A percentile compares a stretch with the other conserved stretches of the same genome.
These are phyloP conservation scores for Stenopsyche tienmushanensis DNA, from an alignment of 1,140 invertebrate species.

Conservation along the genomic window DNA sequence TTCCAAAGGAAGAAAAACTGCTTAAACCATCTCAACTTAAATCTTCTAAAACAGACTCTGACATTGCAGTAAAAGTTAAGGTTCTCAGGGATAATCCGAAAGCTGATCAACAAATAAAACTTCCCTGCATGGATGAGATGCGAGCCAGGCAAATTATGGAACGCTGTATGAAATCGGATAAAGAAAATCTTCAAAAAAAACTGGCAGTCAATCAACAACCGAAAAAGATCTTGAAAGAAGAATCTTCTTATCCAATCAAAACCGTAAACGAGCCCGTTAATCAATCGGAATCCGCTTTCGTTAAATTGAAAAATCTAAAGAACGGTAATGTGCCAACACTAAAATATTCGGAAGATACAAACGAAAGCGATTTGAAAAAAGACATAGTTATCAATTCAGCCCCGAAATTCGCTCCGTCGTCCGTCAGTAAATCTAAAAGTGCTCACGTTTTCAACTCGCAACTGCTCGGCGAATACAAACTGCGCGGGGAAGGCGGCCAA, in stretches of 20 bases:
- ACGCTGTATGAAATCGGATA: conserved; percentile 27
- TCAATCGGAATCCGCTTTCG: conserved; percentile 3
- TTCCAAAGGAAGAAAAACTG: conserved; percentile 39
- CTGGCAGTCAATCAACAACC: background rate
- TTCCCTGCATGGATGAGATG: conserved; percentile 39
- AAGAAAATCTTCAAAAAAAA: conserved; percentile 15
- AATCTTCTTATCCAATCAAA: background rate
- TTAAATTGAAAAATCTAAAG: conserved; percentile 36
- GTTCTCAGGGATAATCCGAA: conserved; percentile 32
- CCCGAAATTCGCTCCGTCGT: conserved; percentile 52
- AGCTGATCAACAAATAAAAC: conserved; percentile 28
- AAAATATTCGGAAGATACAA: conserved; percentile 7
- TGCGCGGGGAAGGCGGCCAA: conserved; percentile 31
- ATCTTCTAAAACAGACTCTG: conserved; percentile 52
- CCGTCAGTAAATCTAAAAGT: conserved; percentile 42
- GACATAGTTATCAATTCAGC: conserved; percentile 32
- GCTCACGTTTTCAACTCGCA: conserved; percentile 28
- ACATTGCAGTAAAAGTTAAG: conserved; percentile 44
- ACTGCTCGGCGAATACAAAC: conserved; percentile 14
- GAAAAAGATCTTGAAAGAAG: background rate
- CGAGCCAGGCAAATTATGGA: conserved; percentile 37
- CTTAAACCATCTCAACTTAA: conserved; percentile 51
- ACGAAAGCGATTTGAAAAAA: background rate
- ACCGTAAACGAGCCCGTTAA: background rate
- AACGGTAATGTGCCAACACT: conserved; percentile 19